Conservation (phyloP, 2,113 vertebrate genomes). For the Siniperca chuatsi region DNA sequence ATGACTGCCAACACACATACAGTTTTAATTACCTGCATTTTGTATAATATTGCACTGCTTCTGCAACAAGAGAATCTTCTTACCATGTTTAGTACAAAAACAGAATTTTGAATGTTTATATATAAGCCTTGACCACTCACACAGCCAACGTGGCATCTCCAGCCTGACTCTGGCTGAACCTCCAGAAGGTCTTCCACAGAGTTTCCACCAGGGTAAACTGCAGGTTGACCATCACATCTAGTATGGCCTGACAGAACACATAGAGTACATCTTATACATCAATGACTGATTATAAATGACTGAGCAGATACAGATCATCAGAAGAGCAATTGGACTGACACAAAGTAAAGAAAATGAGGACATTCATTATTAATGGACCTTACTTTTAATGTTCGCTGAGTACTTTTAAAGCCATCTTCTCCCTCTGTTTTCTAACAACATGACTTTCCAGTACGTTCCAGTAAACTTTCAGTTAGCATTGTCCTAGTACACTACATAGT, state of each 20-base stretch:
- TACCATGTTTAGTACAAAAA: background rate
- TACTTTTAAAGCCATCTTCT: background rate
- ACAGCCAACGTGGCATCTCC: constrained; percentile 87
- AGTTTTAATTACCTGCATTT: constrained; percentile 11
- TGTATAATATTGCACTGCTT: background rate
- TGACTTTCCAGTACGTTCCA: background rate
- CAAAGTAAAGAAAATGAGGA: constrained; percentile 2
- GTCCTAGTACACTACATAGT: background rate
- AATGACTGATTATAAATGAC: background rate
- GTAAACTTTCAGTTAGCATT: background rate
- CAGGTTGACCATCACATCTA: constrained; percentile 95
- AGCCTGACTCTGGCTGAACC: constrained; percentile 90
- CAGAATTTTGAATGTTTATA: background rate
- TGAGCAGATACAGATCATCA: background rate
- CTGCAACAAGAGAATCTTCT: background rate
- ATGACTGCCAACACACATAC: constrained; percentile 81
- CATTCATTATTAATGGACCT: background rate
- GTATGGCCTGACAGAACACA: constrained; percentile 86
- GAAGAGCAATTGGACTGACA: background rate
- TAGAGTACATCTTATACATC: background rate
- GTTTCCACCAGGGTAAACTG: constrained; percentile 96
- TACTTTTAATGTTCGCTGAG: background rate
- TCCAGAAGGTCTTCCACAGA: constrained; percentile 96
- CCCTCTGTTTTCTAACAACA: background rate
- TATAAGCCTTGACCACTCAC: constrained; percentile 81